phyloP scores from a whole-genome alignment of 1,140 invertebrate genomes.

The Diprion similis region DNA sequence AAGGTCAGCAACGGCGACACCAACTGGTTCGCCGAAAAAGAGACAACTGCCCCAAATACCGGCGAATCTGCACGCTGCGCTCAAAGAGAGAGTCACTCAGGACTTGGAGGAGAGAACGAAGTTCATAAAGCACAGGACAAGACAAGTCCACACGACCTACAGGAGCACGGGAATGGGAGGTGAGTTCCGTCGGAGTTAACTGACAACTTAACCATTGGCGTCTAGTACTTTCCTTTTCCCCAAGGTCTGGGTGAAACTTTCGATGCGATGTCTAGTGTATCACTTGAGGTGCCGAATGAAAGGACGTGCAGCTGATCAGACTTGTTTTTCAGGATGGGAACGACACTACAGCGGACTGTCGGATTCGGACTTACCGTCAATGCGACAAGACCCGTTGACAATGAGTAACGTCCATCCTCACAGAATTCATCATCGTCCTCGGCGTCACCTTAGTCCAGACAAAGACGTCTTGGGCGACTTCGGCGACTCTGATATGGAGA shows the following conservation, averaged over 20 bases:
- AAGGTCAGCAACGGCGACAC: constrained; percentile 89
- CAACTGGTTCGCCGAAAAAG: constrained; percentile 94
- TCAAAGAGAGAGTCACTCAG: constrained; percentile 76
- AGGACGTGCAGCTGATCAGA: too few relatives aligned
- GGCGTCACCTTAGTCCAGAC: constrained; percentile 70
- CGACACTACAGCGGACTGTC: constrained; percentile 80
- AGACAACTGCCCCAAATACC: constrained; percentile 93
- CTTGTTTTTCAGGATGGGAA: constrained; percentile 69
- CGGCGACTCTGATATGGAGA: constrained; percentile 89
- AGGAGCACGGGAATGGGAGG: constrained; percentile 71
- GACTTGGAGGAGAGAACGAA: constrained; percentile 86
- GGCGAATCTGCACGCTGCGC: constrained; percentile 67
- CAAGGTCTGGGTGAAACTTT: too few relatives aligned
- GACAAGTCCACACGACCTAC: constrained; percentile 70
- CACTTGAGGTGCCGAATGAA: too few relatives aligned
- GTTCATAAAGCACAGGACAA: constrained; percentile 73
- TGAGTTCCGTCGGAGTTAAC: constrained; percentile 32
- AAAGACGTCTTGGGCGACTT: constrained; percentile 74
- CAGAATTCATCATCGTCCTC: constrained; percentile 62
- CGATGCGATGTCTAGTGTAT: too few relatives aligned
- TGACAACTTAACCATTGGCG: background rate
- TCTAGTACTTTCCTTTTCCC: background rate
- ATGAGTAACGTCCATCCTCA: constrained; percentile 63
- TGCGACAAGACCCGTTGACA: constrained; percentile 50
- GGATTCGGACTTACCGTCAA: constrained; percentile 77